phyloP scores from a whole-genome alignment of 2,113 vertebrate genomes.

The Cervus canadensis region DNA sequence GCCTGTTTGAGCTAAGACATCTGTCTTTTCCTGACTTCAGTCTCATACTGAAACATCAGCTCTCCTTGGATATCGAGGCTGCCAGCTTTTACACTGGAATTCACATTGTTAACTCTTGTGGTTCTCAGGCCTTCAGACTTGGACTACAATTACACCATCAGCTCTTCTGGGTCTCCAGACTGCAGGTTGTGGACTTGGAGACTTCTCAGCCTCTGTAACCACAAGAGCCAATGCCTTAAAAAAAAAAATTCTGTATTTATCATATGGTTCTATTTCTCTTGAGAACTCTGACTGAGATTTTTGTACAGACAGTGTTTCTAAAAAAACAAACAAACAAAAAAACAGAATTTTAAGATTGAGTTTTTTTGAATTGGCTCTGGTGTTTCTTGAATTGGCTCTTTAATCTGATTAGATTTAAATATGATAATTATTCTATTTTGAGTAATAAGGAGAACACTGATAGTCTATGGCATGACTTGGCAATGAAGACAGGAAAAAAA shows the following conservation, averaged over 20 bases:
- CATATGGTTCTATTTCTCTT: neutral
- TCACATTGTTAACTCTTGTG: neutral
- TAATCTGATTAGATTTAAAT: neutral
- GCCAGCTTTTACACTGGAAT: neutral
- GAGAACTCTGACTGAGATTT: neutral
- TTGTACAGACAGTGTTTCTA: neutral
- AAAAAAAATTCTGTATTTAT: neutral
- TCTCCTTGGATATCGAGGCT: neutral
- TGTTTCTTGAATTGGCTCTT: neutral
- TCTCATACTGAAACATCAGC: neutral
- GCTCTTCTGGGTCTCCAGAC: neutral
- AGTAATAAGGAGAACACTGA: neutral
- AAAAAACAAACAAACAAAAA: neutral
- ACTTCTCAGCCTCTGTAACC: neutral
- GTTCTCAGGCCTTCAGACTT: neutral
- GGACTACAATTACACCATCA: neutral
- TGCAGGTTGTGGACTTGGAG: neutral
- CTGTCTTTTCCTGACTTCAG: neutral
- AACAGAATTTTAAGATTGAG: neutral
- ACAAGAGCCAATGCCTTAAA: neutral
- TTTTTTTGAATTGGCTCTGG: neutral
- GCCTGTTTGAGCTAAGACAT: neutral
- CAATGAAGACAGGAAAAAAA: neutral
- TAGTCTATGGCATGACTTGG: neutral
- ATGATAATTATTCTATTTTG: neutral